Evolutionary conservation across 64 coral and sea anemone genomes (phyloP).

Genomic region (Montipora efflorescens): DNA sequence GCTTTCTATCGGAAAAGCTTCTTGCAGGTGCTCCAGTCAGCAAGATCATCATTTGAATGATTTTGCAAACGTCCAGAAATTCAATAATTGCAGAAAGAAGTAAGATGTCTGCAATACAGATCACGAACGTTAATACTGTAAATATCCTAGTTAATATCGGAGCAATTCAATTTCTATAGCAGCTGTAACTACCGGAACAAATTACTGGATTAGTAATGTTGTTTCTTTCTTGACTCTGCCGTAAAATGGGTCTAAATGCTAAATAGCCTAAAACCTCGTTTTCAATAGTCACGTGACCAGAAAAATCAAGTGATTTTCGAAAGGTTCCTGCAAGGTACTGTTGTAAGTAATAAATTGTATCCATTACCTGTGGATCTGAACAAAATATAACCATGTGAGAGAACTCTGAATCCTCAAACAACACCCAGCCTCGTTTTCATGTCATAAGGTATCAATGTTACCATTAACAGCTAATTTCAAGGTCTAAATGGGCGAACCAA

Average conservation of each 20-base stretch:
- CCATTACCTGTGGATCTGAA: not conserved
- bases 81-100: not conserved
- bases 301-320: not conserved
- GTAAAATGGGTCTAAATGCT: not conserved
- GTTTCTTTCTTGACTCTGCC: not conserved
- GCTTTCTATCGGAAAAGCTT: too few species aligned
- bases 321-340: not conserved
- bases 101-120: slow-evolving; percentile 8
- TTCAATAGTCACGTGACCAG: not conserved
- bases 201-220: not conserved
- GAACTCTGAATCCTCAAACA: not conserved
- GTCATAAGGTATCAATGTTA: not conserved
- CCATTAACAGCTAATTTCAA: not conserved
- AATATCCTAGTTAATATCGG: too few species aligned
- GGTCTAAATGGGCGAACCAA: too few species aligned
- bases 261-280: not conserved
- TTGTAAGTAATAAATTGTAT: not conserved
- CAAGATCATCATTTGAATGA: not conserved
- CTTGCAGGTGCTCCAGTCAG: too few species aligned
- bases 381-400: not conserved
- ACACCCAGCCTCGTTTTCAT: not conserved
- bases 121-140: not conserved
- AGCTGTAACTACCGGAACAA: not conserved
- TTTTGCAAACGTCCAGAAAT: too few species aligned
- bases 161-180: too few species aligned